Base-by-base conservation (phyloP, 2,888 invertebrate species). In the Megastigmus dorsalis region DNA sequence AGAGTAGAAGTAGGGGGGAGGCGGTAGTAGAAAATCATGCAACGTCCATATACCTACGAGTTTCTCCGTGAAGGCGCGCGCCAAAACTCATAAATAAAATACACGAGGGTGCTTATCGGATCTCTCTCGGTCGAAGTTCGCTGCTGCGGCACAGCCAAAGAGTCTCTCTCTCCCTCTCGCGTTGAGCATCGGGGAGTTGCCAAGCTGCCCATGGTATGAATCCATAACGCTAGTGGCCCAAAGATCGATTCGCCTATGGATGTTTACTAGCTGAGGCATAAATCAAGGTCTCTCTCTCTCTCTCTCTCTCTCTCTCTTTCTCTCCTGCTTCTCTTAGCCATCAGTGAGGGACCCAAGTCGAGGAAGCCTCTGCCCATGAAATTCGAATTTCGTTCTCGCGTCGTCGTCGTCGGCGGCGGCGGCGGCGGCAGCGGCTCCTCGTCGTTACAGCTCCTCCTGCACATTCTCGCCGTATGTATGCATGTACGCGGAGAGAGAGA, bases 51-150 rank as follows among this genome's bases (percentile, higher is more conserved):
- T 10, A n/a, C n/a, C n/a, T n/a, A n/a, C 33, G 18, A 55, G 18
- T 36, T 9, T 55, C 20, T 7, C 30, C n/a, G n/a, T n/a, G 3
- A 4, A 55, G 28, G 26, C 30, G n/a, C 36, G 55, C n/a, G 67
- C 55, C 45, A 57, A 67, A 67, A 23, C 33, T 67, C 55, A 57
- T 55, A 67, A 57, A 67, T 66, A 67, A 67, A 57, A 55, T 45
- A 57, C 52, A 57, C 15, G 43, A 23, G 55, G 15, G 9, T n/a
- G 55, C 67, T 67, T 48, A 67, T 57, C 67, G 55, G n/a, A 43
- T 66, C n/a, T 20, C 33, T 48, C 45, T 41, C n/a, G n/a, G n/a
- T 6, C n/a, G 28, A 2, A 30, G 23, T 38, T 5, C n/a, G 18
- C 30, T 9, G 6, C n/a, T 30, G 15, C 20, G n/a, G 20, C 13